phyloP scores from a whole-genome alignment of 2,797 vertebrate species.

The Orientallactaga sibirica region DNA sequence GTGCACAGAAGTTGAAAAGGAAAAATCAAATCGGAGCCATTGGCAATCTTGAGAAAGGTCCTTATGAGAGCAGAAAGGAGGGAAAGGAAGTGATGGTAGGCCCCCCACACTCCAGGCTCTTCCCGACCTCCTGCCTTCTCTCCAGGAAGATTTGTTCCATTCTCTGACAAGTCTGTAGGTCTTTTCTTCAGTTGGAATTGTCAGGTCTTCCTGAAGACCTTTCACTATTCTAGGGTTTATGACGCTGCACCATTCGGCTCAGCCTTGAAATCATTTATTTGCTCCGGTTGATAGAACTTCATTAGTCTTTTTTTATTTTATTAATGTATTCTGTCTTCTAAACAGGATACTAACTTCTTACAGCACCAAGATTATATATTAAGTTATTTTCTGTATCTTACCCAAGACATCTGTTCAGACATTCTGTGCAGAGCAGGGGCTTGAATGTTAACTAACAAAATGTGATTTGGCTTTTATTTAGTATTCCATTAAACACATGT shows the following conservation, averaged over 20 bases:
- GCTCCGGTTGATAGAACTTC: not conserved
- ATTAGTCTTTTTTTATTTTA: not conserved
- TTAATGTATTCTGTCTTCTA: not conserved
- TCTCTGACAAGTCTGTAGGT: not conserved
- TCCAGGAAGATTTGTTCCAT: not conserved
- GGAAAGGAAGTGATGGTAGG: not conserved
- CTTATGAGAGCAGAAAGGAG: not conserved
- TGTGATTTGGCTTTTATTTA: constrained; percentile 39
- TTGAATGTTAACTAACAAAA: constrained; percentile 47
- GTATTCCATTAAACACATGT: not conserved
- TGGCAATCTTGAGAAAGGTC: not conserved
- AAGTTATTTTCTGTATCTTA: constrained; percentile 23
- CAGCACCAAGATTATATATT: not conserved
- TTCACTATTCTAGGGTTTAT: not conserved
- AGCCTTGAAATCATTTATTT: not conserved
- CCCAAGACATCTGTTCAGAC: not conserved
- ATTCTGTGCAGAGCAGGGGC: not conserved
- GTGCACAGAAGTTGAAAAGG: not conserved
- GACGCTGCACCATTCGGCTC: not conserved
- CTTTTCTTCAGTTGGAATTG: not conserved
- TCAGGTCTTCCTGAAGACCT: not conserved
- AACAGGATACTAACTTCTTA: not conserved
- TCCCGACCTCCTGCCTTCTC: not conserved
- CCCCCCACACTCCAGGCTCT: too few relatives aligned
- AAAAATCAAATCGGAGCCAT: not conserved